Conservation (phyloP, 37 sponge, comb jelly and placozoan species). For the Tethya wilhelma region DNA sequence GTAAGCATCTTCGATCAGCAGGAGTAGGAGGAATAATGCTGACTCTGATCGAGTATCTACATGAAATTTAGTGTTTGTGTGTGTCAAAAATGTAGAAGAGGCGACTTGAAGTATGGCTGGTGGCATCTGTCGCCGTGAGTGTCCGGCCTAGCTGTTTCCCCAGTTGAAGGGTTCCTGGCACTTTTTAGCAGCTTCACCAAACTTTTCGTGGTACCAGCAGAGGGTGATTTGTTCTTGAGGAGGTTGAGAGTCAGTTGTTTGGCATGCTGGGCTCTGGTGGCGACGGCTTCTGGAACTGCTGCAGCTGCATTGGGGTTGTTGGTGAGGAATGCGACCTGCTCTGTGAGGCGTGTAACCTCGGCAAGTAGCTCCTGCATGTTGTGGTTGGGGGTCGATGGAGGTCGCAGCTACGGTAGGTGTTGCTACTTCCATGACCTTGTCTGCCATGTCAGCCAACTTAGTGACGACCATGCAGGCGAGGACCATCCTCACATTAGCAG, state of each 20-base stretch:
- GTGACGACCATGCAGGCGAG: slow-evolving; percentile 20
- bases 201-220: slow-evolving; percentile 58
- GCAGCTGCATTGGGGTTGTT: neutral
- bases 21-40: slow-evolving; percentile 48
- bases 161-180: slow-evolving; percentile 42
- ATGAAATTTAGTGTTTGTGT: slow-evolving; percentile 30
- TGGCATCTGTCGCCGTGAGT: too few species aligned
- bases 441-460: slow-evolving; percentile 50
- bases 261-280: slow-evolving; percentile 7
- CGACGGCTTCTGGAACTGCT: neutral
- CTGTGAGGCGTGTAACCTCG: slow-evolving; percentile 26
- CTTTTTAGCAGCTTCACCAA: slow-evolving; percentile 44
- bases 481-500: too few species aligned
- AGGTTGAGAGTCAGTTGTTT: neutral
- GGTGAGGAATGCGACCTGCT: slow-evolving; percentile 26
- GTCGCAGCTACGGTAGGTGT: slow-evolving; percentile 15
- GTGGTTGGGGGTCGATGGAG: neutral
- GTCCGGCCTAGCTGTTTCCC: too few species aligned
- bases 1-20: neutral
- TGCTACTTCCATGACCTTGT: slow-evolving; percentile 49
- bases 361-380: slow-evolving; percentile 5
- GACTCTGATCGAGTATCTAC: slow-evolving; percentile 51
- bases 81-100: slow-evolving; percentile 21
- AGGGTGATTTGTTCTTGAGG: slow-evolving; percentile 5
- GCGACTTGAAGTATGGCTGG: slow-evolving; percentile 61